Base-by-base conservation (phyloP, 2,113 vertebrate genomes). In the Oncorhynchus clarkii region DNA sequence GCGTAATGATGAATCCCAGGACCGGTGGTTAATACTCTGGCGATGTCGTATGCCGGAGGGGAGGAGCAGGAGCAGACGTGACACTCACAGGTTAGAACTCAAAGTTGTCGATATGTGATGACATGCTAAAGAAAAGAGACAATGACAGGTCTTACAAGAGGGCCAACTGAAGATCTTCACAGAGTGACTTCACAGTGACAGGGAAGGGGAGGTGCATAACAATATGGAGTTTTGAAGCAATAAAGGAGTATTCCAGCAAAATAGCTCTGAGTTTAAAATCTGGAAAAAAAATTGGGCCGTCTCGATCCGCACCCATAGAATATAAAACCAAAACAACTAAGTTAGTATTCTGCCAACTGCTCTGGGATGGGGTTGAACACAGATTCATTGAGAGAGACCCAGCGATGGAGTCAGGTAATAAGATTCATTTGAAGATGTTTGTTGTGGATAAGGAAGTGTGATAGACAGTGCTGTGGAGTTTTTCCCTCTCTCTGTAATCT, bases 31-130 rank as follows among this genome's bases (percentile, higher is more conserved):
- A 31, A 31, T 31, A 31, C 31, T 34, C 31, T 34, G 31, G 31
- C 5, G 31, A 34, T 6, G 5, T 31, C 31, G 31, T 31, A 5
- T 5, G 31, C 31, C 5, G 31, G 31, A 34, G 31, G 31, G 31
- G 31, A 34, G 31, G 31, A 34, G 31, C 31, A 34, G 5, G 5
- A 34, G 31, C 31, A 34, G 31, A 34, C 5, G 31, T 34, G 31
- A 34, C 5, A 34, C 96, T 95, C 91, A 99, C 98, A 39, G 95
- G 96, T 67, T 98, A 88, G 85, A 99, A 99, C 85, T 99, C 97
- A 69, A 99, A 99, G 88, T 98, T 97, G 91, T 99, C 97, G 27
- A 99, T 96, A 74, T 96, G 96, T 99, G 85, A 90, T 79, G 0
- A 39, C 0, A 1, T 57, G 91, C 97, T 96, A 97, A 97, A 92